Evolutionary conservation across 2,888 invertebrate species (phyloP).

Genomic region (Pterobdella sp.): DNA sequence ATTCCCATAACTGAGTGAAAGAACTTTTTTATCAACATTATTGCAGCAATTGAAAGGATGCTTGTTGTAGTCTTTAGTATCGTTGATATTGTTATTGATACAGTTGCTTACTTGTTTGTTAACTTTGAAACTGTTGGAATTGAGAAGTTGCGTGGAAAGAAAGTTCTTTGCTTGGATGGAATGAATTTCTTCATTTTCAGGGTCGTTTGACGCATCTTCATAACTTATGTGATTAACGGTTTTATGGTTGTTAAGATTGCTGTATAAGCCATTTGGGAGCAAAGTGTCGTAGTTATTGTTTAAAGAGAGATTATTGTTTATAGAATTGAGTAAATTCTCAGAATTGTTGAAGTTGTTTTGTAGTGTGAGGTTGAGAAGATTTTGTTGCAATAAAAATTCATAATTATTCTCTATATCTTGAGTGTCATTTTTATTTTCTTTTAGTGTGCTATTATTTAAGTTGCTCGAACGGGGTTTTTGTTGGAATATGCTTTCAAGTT

Average conservation of each 20-base stretch:
- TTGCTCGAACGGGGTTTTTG: not conserved
- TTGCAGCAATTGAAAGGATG: not conserved
- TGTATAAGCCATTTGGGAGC: not conserved
- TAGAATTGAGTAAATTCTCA: too few species aligned
- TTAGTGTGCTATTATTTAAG: not conserved
- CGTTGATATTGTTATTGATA: not conserved
- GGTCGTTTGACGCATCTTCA: too few species aligned
- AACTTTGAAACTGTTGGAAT: too few species aligned
- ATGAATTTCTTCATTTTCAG: too few species aligned
- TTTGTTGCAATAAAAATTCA: slow-evolving; percentile 2
- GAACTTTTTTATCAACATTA: too few species aligned
- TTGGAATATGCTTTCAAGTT: not conserved
- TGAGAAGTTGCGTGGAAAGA: too few species aligned
- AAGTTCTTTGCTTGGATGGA: too few species aligned
- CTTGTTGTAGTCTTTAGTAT: not conserved
- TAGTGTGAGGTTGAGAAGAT: not conserved
- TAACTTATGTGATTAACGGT: too few species aligned
- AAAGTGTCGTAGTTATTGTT: not conserved
- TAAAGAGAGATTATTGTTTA: not conserved
- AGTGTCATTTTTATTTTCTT: not conserved
- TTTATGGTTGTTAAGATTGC: not conserved
- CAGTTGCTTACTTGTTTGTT: too few species aligned
- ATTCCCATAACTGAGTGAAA: too few species aligned
- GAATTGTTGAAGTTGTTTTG: not conserved
- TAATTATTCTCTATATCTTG: not conserved